A percentile compares a stretch with the other conserved stretches of the same genome.
phyloP scores from a whole-genome alignment of 2,888 invertebrate species.

The Ophonus ardosiacus region DNA sequence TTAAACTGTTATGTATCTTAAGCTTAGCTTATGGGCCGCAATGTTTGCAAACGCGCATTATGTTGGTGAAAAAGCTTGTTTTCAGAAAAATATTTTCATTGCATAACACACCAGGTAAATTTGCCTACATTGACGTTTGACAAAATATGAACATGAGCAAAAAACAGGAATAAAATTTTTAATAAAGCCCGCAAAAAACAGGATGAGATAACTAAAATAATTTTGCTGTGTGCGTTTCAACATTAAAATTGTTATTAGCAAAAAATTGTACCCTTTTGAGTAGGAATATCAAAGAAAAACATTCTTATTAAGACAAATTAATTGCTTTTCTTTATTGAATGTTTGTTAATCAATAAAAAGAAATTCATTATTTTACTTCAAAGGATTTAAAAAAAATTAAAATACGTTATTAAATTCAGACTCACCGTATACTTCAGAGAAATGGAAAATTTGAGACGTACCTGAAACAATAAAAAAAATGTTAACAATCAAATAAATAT shows the following conservation, averaged over 20 bases:
- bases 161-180: background rate
- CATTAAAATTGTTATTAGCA: background rate
- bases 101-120: background rate
- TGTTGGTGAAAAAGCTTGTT: background rate
- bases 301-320: background rate
- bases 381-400: background rate
- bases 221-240: background rate
- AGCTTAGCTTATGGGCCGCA: too few species aligned
- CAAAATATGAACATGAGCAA: background rate
- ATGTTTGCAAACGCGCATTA: too few species aligned
- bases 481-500: background rate
- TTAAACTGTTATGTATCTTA: too few species aligned
- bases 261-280: background rate
- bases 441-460: background rate
- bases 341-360: constrained; percentile 11
- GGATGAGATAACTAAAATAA: background rate
- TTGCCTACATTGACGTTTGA: background rate
- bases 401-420: background rate
- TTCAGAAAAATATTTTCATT: background rate
- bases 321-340: constrained; percentile 24
- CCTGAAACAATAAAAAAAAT: background rate
- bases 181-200: background rate
- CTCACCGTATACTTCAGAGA: background rate
- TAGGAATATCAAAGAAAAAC: background rate
- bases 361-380: constrained; percentile 1